Evolutionary conservation across 2,797 vertebrate genomes (phyloP).

Genomic region (Poecilia velifera): DNA sequence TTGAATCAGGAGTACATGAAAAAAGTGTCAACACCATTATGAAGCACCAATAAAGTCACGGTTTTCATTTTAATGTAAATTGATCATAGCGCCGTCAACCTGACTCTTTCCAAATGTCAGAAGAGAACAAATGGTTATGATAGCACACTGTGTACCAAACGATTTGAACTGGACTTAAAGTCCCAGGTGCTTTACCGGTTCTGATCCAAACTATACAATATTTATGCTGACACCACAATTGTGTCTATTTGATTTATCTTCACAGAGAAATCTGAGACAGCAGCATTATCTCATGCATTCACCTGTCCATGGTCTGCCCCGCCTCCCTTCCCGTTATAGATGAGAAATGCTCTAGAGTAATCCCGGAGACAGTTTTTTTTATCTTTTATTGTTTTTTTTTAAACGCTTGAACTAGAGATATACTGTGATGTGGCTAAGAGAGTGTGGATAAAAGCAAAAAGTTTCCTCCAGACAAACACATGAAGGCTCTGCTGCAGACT

Average conservation of each 20-base stretch:
- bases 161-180: not conserved
- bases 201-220: not conserved
- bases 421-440: not conserved
- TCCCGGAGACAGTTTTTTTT: not conserved
- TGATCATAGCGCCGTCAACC: constrained; percentile 22
- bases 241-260: not conserved
- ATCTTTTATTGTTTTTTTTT: not conserved
- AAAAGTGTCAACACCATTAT: not conserved
- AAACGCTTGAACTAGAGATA: not conserved
- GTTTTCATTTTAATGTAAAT: constrained; percentile 24
- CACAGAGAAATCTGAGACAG: not conserved
- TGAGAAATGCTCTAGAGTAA: not conserved
- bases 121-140: not conserved
- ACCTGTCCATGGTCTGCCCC: not conserved
- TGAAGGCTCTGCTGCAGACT: not conserved
- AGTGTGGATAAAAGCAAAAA: not conserved
- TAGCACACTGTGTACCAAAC: not conserved
- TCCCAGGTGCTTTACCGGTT: not conserved
- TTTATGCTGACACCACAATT: not conserved
- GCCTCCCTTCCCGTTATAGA: not conserved
- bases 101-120: not conserved
- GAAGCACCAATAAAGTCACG: not conserved
- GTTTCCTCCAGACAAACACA: not conserved
- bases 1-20: not conserved
- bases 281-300: constrained; percentile 1